These are phyloP conservation scores for Megathymus violae DNA, from an alignment of 1,140 invertebrate species.

Conservation along the genomic window DNA sequence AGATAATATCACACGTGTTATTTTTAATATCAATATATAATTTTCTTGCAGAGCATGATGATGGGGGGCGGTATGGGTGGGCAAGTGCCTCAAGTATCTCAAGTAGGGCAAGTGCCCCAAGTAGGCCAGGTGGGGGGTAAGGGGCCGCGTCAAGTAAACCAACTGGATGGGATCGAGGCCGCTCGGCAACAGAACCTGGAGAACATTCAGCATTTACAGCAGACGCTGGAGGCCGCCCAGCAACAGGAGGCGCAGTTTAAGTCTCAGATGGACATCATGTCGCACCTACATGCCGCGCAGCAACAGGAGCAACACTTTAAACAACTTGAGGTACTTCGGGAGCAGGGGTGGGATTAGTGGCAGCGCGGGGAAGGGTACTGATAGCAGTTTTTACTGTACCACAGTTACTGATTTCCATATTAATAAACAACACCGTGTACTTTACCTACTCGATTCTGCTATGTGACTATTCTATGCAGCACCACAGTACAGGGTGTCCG, in stretches of 20 bases:
- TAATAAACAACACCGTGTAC: too few species aligned
- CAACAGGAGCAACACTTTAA: conserved; percentile 92
- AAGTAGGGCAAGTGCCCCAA: conserved; percentile 39
- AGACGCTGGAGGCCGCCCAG: conserved; percentile 89
- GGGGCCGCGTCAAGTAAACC: conserved; percentile 53
- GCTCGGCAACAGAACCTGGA: conserved; percentile 79
- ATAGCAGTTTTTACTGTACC: too few species aligned
- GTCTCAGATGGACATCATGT: conserved; percentile 88
- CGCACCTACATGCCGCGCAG: conserved; percentile 89
- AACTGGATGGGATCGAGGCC: conserved; percentile 75
- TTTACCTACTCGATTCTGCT: too few species aligned
- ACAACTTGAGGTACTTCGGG: conserved; percentile 86
- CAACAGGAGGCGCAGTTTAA: conserved; percentile 91
- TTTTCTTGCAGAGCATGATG: conserved; percentile 67
- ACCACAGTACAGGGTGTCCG: too few species aligned
- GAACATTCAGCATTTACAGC: conserved; percentile 85
- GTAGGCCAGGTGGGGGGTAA: conserved; percentile 46
- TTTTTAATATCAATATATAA: too few species aligned
- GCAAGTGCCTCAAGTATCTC: conserved; percentile 43
- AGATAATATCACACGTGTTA: too few species aligned
- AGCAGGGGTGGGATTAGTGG: background rate
- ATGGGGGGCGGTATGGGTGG: conserved; percentile 58
- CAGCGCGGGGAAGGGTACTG: too few species aligned
- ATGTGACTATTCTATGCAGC: too few species aligned
- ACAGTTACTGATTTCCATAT: too few species aligned